phyloP scores from a whole-genome alignment of 1,140 invertebrate species.

The Carcinoscorpius rotundicauda region DNA sequence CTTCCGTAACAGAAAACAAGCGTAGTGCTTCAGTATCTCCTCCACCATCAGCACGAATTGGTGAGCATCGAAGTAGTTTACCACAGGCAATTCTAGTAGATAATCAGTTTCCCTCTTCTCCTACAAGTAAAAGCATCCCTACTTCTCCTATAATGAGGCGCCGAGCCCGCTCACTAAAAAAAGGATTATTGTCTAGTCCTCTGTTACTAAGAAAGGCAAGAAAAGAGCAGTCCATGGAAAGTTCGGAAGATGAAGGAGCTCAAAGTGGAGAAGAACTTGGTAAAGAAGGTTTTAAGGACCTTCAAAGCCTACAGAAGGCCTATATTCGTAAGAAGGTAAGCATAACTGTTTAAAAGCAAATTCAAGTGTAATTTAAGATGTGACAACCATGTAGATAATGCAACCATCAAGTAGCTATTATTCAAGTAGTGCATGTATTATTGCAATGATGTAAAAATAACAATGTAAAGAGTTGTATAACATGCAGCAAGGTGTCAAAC shows the following conservation, averaged over 20 bases:
- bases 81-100: conserved; percentile 5
- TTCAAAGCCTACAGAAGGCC: conserved; percentile 90
- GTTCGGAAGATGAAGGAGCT: conserved; percentile 64
- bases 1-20: too few species aligned
- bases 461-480: too few species aligned
- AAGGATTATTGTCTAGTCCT: conserved; percentile 25
- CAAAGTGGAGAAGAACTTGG: conserved; percentile 19
- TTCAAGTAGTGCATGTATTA: too few species aligned
- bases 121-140: conserved; percentile 16
- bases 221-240: conserved; percentile 45
- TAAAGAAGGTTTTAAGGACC: conserved; percentile 60
- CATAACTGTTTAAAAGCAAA: background rate
- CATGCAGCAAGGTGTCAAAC: too few species aligned
- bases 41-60: conserved; percentile 8
- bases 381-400: too few species aligned
- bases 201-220: conserved; percentile 25
- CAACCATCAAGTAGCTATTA: too few species aligned
- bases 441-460: too few species aligned
- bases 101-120: conserved; percentile 8
- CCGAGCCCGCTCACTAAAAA: conserved; percentile 12
- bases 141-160: conserved; percentile 16
- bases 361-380: too few species aligned
- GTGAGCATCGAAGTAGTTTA: conserved; percentile 19
- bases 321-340: conserved; percentile 57
- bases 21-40: too few species aligned